These are phyloP conservation scores for Fregetta grallaria DNA, from an alignment of 2,113 vertebrate species.

Conservation along the genomic window DNA sequence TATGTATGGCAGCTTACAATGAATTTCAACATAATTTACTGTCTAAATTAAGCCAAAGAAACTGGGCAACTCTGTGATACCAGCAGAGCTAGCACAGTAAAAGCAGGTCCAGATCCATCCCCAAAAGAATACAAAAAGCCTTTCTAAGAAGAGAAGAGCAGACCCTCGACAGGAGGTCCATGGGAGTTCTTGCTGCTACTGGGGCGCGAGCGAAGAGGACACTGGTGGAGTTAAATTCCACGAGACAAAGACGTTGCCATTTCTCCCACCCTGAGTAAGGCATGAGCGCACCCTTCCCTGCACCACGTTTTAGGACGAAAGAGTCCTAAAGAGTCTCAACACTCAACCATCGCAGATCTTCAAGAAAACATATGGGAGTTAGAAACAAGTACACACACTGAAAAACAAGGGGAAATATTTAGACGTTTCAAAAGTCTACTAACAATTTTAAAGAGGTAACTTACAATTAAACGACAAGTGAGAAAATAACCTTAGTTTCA, in stretches of 20 bases:
- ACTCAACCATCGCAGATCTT: rapidly evolving
- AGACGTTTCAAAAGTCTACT: background rate
- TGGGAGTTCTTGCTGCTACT: background rate
- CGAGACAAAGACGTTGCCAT: background rate
- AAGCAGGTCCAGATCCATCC: background rate
- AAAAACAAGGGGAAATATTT: background rate
- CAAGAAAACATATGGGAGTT: background rate
- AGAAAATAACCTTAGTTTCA: background rate
- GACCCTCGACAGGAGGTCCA: background rate
- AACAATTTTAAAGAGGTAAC: background rate
- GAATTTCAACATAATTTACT: background rate
- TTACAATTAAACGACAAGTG: background rate
- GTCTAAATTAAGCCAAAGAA: background rate
- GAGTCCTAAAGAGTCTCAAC: background rate
- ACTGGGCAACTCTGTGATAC: background rate
- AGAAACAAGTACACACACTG: background rate
- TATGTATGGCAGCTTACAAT: background rate
- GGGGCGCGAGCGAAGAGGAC: background rate
- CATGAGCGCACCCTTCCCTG: background rate
- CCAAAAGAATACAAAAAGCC: background rate
- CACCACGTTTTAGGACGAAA: background rate
- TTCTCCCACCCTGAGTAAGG: background rate
- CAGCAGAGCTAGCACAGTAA: background rate
- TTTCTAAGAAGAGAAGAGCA: background rate
- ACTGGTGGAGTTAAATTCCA: background rate